Evolutionary conservation across 2,797 vertebrate genomes (phyloP).

Genomic region (Microchirus variegatus): DNA sequence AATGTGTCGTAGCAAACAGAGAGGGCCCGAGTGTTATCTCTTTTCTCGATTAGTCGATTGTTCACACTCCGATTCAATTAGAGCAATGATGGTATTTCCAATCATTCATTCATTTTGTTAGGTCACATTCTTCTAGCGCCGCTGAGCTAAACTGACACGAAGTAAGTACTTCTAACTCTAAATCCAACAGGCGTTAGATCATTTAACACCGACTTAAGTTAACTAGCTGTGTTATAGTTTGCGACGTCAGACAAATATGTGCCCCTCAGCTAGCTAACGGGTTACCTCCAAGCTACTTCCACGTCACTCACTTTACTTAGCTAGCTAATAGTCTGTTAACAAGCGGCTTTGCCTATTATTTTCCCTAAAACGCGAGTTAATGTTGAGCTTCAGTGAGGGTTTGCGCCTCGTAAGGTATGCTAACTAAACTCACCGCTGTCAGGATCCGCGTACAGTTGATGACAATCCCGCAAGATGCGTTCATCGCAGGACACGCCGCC

Average conservation of each 20-base stretch:
- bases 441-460: constrained; percentile 81
- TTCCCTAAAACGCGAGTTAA: background rate
- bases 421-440: constrained; percentile 71
- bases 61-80: too few relatives aligned
- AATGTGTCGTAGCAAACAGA: too few relatives aligned
- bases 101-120: too few relatives aligned
- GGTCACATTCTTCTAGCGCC: too few relatives aligned
- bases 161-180: too few relatives aligned
- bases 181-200: too few relatives aligned
- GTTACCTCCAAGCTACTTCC: constrained; percentile 24
- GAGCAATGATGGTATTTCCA: too few relatives aligned
- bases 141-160: too few relatives aligned
- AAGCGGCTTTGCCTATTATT: background rate
- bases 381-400: accelerated
- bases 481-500: constrained; percentile 83
- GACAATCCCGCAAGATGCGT: constrained; percentile 85
- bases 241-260: constrained; percentile 1
- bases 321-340: background rate
- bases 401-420: too few relatives aligned
- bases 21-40: too few relatives aligned
- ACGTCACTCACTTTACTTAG: background rate
- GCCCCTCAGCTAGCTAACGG: constrained; percentile 38
- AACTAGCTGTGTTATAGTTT: background rate
- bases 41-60: too few relatives aligned
- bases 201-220: background rate